Base-by-base conservation (phyloP, 2,113 vertebrate genomes). In the Andinoacara biseriatus region DNA sequence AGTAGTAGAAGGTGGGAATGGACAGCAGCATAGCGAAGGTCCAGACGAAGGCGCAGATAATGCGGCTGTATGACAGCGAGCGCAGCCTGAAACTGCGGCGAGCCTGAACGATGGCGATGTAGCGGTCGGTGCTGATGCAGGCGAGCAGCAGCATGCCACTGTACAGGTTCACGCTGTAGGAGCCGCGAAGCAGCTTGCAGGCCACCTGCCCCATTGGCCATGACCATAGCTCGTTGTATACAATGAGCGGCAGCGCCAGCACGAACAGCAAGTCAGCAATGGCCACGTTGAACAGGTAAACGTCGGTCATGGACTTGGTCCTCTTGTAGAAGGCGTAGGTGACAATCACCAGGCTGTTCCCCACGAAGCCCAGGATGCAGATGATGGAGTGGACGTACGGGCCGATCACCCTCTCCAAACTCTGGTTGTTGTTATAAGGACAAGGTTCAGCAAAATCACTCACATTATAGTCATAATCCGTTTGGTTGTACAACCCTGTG, bases 211-310 rank as follows among this genome's bases (percentile, higher is more conserved):
- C 95, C 20, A 98, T 97, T 7, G 94, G 26, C 98, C 98, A 99
- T 0, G 89, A 63, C 0, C 79, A 56, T 67, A 94, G 88, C 0
- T 98, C 96, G 2, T 93, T 95, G 24, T 95, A 95, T 5, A 96
- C 96, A 87, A 97, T 96, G 78, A 99, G 94, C 0, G 98, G 98
- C 20, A 99, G 96, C 0, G 95, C 95, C 6, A 96, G 92, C 18
- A 97, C 96, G 2, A 98, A 97, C 0, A 99, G 88, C 46, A 98
- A 93, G 92, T 99, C 98, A 0, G 97, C 96, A 1, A 98, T 80
- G 69, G 98, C 98, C 91, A 99, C 97, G 65, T 99, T 97, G 43
- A 98, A 83, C 78, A 99, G 96, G 81, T 96, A 99, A 1, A 99
- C 92, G 2, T 99, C 98, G 0, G 98, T 99, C 97, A 99, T 97